phyloP scores from a whole-genome alignment of 2,888 invertebrate species.

The Thysanoteuthis rhombus region DNA sequence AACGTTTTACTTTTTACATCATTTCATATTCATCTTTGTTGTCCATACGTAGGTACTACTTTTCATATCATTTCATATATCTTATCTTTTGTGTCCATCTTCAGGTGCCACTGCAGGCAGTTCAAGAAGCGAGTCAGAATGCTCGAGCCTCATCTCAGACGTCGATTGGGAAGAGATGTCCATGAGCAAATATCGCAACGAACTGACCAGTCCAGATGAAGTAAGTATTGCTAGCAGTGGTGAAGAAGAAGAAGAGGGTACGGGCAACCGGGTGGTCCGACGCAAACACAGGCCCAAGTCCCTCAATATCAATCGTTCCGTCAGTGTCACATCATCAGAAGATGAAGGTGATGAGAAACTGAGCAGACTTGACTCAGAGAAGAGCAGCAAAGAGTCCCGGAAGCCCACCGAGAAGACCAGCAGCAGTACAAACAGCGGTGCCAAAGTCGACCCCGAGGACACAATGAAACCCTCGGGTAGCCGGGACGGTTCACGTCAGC shows the following conservation, averaged over 20 bases:
- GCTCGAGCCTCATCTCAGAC: conserved; percentile 56
- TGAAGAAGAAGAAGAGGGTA: conserved; percentile 20
- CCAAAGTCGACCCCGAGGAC: conserved; percentile 36
- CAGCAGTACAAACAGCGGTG: conserved; percentile 38
- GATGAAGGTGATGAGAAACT: conserved; percentile 44
- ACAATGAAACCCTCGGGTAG: neutral
- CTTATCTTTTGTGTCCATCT: conserved; percentile 41
- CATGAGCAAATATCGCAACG: conserved; percentile 50
- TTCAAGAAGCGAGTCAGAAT: conserved; percentile 59
- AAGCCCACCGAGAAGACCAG: neutral
- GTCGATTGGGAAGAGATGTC: conserved; percentile 59
- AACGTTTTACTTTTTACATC: neutral
- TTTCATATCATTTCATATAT: neutral
- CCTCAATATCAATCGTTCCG: conserved; percentile 57
- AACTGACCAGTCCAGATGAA: conserved; percentile 57
- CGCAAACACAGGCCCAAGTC: conserved; percentile 58
- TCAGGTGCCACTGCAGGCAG: conserved; percentile 36
- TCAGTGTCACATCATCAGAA: conserved; percentile 60
- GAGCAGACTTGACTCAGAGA: neutral
- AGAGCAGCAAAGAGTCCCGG: neutral
- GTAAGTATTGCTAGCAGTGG: conserved; percentile 40
- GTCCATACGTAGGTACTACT: conserved; percentile 36
- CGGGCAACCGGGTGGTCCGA: conserved; percentile 43
- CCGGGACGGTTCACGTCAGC: conserved; percentile 26
- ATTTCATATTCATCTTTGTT: conserved; percentile 33